These are phyloP conservation scores for Triplophysa tibetana DNA, from an alignment of 2,113 vertebrate species.

Conservation along the genomic window DNA sequence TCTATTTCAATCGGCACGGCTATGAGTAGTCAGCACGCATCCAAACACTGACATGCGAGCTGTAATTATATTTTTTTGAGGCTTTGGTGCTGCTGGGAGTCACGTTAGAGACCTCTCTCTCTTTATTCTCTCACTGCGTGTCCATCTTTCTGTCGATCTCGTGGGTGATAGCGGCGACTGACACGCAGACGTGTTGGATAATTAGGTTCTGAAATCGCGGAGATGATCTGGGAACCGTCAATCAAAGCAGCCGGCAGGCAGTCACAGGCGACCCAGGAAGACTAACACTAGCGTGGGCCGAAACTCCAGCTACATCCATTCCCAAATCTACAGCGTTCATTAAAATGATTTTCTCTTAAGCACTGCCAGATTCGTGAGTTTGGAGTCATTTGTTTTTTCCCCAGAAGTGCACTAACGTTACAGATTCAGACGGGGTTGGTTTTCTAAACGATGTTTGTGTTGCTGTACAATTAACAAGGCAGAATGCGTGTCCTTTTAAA, in stretches of 20 bases:
- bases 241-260: conserved; percentile 43
- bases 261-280: conserved; percentile 23
- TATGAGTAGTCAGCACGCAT: neutral
- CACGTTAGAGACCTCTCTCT: neutral
- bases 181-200: conserved; percentile 64
- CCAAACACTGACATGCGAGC: conserved; percentile 35
- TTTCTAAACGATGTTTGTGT: too few relatives aligned
- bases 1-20: conserved; percentile 14
- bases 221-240: conserved; percentile 70
- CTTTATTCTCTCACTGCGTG: conserved; percentile 15
- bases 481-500: too few relatives aligned
- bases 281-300: neutral
- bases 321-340: neutral
- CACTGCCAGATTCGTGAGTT: too few relatives aligned
- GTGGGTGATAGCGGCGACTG: conserved; percentile 56
- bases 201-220: conserved; percentile 73
- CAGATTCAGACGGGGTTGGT: too few relatives aligned
- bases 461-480: too few relatives aligned
- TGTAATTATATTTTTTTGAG: conserved; percentile 31
- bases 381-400: too few relatives aligned
- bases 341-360: neutral
- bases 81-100: conserved; percentile 37
- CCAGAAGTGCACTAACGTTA: too few relatives aligned
- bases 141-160: conserved; percentile 52
- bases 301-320: neutral